These are phyloP conservation scores for rabbit (Oryctolagus cuniculus) DNA, from an alignment of 2,113 vertebrate genomes.

Conservation along the genomic window DNA sequence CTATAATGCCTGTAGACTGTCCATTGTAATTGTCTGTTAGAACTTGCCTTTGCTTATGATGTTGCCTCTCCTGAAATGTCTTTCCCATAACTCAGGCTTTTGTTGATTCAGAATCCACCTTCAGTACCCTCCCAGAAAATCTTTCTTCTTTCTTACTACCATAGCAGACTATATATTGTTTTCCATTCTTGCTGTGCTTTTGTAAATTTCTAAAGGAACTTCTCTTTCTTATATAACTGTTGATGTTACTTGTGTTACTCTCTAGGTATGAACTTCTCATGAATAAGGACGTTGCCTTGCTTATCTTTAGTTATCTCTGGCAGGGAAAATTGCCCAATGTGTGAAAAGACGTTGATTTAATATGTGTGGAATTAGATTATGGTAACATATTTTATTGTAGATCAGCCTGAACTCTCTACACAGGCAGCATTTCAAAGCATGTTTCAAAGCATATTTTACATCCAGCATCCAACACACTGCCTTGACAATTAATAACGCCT, in stretches of 20 bases:
- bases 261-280: slow-evolving; percentile 1
- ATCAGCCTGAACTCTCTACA: slow-evolving; percentile 7
- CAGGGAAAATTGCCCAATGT: background rate
- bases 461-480: background rate
- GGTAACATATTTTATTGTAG: background rate
- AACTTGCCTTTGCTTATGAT: background rate
- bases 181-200: slow-evolving; percentile 24
- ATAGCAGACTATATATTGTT: background rate
- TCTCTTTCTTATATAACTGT: slow-evolving; percentile 24
- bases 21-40: background rate
- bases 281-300: background rate
- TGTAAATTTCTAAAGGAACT: slow-evolving; percentile 33
- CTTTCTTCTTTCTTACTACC: background rate
- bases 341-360: slow-evolving; percentile 44
- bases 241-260: slow-evolving; percentile 48
- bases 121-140: background rate
- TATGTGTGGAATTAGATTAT: slow-evolving; percentile 16
- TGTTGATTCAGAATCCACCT: slow-evolving; percentile 6
- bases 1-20: background rate
- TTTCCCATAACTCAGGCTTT: slow-evolving; percentile 12
- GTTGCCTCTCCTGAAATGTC: slow-evolving; percentile 14
- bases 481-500: slow-evolving; percentile 3
- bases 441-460: slow-evolving; percentile 42
- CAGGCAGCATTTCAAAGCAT: slow-evolving; percentile 34
- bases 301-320: slow-evolving; percentile 49